Evolutionary conservation across 1,140 invertebrate genomes (phyloP).

Genomic region (Macrobrachium rosenbergii): DNA sequence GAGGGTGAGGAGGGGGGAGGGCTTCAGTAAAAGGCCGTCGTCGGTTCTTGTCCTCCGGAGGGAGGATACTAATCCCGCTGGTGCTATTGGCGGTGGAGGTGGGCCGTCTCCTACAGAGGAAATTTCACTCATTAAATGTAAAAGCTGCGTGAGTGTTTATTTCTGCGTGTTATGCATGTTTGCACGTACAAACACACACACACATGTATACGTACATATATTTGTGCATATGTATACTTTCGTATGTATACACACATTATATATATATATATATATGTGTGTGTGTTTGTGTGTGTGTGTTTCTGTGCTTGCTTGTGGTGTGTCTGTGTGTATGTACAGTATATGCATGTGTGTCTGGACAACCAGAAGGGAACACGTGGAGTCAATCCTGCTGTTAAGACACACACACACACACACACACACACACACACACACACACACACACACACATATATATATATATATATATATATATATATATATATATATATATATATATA

Average conservation of each 20-base stretch:
- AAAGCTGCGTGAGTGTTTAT: background rate
- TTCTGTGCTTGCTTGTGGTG: too few relatives aligned
- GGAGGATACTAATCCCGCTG: too few relatives aligned
- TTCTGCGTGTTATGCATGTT: background rate
- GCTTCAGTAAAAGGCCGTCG: background rate
- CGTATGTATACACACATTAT: background rate
- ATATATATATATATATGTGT: constrained; percentile 16
- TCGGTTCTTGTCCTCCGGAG: too few relatives aligned
- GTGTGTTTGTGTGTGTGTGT: background rate
- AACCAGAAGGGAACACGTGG: too few relatives aligned
- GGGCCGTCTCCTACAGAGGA: too few relatives aligned
- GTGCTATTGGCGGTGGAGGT: too few relatives aligned
- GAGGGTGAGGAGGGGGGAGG: background rate
- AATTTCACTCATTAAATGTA: background rate
- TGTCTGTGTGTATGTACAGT: background rate
- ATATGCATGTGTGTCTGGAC: background rate
- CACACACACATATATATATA: constrained; percentile 3
- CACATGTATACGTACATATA: background rate
- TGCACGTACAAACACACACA: background rate
- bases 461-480: constrained; percentile 26
- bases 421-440: background rate
- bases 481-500: constrained; percentile 16
- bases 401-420: too few relatives aligned
- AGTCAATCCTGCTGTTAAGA: too few relatives aligned
- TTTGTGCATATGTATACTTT: background rate